These are phyloP conservation scores for Coilia nasus DNA, from an alignment of 2,797 vertebrate genomes.

Conservation along the genomic window DNA sequence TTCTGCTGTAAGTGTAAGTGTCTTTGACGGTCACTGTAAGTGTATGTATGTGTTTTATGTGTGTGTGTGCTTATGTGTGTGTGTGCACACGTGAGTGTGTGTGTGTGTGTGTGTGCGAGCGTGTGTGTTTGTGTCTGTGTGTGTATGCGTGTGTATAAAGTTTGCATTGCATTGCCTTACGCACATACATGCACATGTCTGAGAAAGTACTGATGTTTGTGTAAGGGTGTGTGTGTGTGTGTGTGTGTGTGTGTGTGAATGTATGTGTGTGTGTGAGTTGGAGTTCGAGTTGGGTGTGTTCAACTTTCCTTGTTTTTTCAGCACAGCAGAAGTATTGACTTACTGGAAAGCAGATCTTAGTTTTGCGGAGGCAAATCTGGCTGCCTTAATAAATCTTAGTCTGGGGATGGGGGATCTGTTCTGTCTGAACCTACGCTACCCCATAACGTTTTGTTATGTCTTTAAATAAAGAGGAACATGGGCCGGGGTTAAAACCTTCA, in stretches of 20 bases:
- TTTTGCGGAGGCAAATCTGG: background rate
- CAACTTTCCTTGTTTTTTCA: background rate
- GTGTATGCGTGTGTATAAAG: no score
- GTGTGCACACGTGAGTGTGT: constrained; percentile 1
- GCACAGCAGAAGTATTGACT: background rate
- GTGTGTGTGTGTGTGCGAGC: background rate
- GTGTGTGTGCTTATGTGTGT: background rate
- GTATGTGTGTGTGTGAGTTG: background rate
- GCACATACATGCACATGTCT: no score
- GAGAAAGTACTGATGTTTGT: no score
- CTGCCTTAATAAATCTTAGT: background rate
- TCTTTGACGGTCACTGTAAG: no score
- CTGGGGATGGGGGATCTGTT: background rate
- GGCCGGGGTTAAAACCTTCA: background rate
- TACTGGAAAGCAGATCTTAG: background rate
- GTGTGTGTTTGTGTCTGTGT: no score
- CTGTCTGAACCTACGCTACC: background rate
- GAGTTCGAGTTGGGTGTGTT: background rate
- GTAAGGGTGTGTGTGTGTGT: background rate
- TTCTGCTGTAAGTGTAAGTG: no score
- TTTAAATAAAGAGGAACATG: constrained; percentile 12
- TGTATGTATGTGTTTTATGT: background rate
- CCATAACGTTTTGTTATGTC: background rate
- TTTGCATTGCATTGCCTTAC: no score
- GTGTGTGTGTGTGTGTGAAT: constrained; percentile 12